Conservation (phyloP, 2,888 invertebrate genomes). For the Pelosia muscerda region DNA sequence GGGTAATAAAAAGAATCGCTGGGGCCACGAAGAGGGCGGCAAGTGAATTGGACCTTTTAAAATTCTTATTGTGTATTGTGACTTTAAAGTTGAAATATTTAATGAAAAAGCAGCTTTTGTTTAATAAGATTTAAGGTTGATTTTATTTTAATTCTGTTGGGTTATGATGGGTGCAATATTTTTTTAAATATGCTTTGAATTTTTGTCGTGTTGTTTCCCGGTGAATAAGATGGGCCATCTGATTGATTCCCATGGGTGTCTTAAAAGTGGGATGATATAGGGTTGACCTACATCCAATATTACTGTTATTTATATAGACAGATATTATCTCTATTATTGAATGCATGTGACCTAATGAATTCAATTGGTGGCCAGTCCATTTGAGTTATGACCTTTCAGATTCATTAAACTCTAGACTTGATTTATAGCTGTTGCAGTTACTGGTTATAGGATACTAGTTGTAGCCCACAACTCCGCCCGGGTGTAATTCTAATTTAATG, state of each 20-base stretch:
- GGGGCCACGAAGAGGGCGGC: constrained; percentile 42
- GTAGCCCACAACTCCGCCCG: no score
- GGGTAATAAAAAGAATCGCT: constrained; percentile 52
- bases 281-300: no score
- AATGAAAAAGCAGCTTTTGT: constrained; percentile 23
- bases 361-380: constrained; percentile 15
- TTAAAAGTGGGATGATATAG: no score
- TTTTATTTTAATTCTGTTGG: neutral
- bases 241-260: no score
- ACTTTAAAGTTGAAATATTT: constrained; percentile 27
- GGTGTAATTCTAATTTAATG: no score
- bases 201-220: neutral
- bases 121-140: constrained; percentile 12
- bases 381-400: constrained; percentile 13
- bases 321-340: constrained; percentile 10
- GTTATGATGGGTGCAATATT: neutral
- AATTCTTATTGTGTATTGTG: constrained; percentile 30
- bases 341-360: constrained; percentile 16
- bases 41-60: constrained; percentile 32
- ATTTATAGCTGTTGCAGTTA: constrained; percentile 11
- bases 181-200: neutral
- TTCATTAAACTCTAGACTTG: constrained; percentile 7
- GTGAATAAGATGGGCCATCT: no score
- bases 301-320: no score
- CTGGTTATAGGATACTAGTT: neutral